Evolutionary conservation across 2,888 invertebrate species (phyloP).

Genomic region (Acrocera orbiculus): DNA sequence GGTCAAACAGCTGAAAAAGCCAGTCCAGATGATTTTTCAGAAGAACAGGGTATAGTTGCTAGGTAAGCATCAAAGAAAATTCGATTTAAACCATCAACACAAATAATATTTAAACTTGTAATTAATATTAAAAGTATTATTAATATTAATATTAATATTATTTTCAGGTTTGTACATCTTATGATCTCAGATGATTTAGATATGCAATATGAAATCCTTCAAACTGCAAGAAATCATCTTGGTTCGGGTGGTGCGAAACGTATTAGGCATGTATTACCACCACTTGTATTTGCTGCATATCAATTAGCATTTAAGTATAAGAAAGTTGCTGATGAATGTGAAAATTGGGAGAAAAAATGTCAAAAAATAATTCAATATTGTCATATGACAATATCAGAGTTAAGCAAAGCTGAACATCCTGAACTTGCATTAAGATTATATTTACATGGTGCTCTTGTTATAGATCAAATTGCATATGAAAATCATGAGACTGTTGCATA

Average conservation of each 20-base stretch:
- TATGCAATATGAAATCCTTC: conserved; percentile 80
- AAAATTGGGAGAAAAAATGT: conserved; percentile 97
- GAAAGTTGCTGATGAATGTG: conserved; percentile 63
- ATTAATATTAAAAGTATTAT: not conserved
- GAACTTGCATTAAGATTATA: conserved; percentile 87
- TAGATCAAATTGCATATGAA: conserved; percentile 80
- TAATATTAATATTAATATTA: not conserved
- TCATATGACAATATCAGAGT: conserved; percentile 82
- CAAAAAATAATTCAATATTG: conserved; percentile 97
- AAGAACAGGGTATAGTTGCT: conserved; percentile 82
- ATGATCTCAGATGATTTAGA: conserved; percentile 63
- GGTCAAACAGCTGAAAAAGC: conserved; percentile 49
- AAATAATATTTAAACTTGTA: not conserved
- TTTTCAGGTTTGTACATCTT: conserved; percentile 56
- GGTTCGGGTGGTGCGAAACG: conserved; percentile 78
- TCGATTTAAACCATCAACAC: not conserved
- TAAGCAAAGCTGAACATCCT: conserved; percentile 88
- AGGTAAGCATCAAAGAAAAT: too few relatives aligned
- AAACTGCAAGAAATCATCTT: conserved; percentile 72
- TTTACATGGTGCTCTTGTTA: conserved; percentile 87
- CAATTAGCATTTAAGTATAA: conserved; percentile 72
- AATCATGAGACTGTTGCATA: conserved; percentile 95
- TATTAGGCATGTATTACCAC: conserved; percentile 81
- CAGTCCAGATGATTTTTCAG: conserved; percentile 87
- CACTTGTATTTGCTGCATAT: conserved; percentile 86